Evolutionary conservation across 2,888 invertebrate genomes (phyloP).

Genomic region (Cepaea hortensis): DNA sequence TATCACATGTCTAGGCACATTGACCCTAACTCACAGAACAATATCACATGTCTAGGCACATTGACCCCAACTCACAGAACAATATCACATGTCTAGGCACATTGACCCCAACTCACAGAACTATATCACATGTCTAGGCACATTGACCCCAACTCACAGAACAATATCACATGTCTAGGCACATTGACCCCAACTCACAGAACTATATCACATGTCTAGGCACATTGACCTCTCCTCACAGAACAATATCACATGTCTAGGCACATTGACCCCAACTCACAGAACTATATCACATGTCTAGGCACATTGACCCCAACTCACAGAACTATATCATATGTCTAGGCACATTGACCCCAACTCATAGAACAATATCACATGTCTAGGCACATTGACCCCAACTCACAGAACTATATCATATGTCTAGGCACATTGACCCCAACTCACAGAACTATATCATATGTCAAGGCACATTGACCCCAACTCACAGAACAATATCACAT

Average conservation of each 20-base stretch:
- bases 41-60: background rate
- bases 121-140: no score
- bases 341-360: background rate
- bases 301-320: background rate
- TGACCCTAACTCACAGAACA: background rate
- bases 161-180: no score
- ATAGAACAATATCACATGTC: background rate
- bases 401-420: background rate
- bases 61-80: background rate
- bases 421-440: background rate
- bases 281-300: background rate
- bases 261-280: background rate
- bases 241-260: background rate
- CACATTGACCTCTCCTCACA: background rate
- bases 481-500: background rate
- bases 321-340: background rate
- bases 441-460: background rate
- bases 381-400: background rate
- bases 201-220: background rate
- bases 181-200: background rate
- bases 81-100: background rate
- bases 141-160: background rate
- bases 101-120: background rate
- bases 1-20: background rate
- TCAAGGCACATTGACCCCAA: background rate